These are phyloP conservation scores for Sycophila sp. DNA, from an alignment of 1,140 invertebrate species.

Conservation along the genomic window DNA sequence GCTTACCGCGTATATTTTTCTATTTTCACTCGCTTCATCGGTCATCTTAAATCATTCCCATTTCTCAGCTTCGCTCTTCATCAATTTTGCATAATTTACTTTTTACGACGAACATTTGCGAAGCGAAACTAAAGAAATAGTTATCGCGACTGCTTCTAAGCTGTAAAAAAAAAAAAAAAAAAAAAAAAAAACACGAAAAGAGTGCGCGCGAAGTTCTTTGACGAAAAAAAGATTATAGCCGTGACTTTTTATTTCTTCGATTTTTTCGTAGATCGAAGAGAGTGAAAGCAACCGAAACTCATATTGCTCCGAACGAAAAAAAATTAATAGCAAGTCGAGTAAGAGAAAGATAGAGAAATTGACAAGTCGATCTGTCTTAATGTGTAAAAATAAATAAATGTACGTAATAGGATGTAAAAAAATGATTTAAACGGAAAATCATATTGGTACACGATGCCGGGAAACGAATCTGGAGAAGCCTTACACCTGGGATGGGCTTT, in stretches of 20 bases:
- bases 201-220: background rate
- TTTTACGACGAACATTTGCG: no score
- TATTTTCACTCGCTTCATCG: background rate
- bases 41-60: background rate
- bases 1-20: slow-evolving; percentile 16
- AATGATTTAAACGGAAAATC: background rate
- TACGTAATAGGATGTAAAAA: slow-evolving; percentile 29
- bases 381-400: slow-evolving; percentile 43
- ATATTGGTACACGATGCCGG: slow-evolving; percentile 52
- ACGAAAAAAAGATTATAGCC: no score
- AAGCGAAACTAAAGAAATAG: no score
- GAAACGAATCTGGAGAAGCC: slow-evolving; percentile 55
- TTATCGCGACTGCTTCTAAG: no score
- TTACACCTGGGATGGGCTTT: slow-evolving; percentile 56
- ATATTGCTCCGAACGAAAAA: no score
- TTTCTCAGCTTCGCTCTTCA: background rate
- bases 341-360: slow-evolving; percentile 18
- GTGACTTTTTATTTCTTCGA: no score
- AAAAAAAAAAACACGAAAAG: no score
- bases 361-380: slow-evolving; percentile 40
- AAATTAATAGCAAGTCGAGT: no score
- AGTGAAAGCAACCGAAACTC: slow-evolving; percentile 7
- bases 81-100: background rate
- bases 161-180: no score
- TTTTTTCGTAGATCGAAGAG: no score